Evolutionary conservation across 1,140 invertebrate species (phyloP), one percentile per base, ranked within the genome.

Genomic region (Matsumurasca onukii): DNA sequence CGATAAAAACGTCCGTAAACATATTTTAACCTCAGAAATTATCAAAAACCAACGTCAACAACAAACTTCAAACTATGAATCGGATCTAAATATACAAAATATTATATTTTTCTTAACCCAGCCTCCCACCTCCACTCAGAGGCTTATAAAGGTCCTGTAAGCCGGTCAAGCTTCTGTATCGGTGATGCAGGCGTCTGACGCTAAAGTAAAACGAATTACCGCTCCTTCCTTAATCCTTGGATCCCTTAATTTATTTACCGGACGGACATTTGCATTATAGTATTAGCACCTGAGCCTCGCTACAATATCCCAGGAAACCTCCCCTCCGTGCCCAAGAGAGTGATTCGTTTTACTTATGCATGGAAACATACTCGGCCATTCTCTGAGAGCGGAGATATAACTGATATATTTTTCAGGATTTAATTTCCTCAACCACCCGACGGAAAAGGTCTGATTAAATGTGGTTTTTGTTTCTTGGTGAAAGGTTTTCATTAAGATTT

Each of bases 161-260:
- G n/a, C n/a, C n/a, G n/a, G n/a, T n/a, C n/a, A n/a, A n/a, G n/a
- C n/a, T n/a, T n/a, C n/a, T n/a, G n/a, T n/a, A n/a, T n/a, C n/a
- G n/a, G n/a, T n/a, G n/a, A n/a, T n/a, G n/a, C n/a, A n/a, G n/a
- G n/a, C n/a, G n/a, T n/a, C n/a, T n/a, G n/a, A n/a, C n/a, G n/a
- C n/a, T 22, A 59, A 59, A 59, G 55, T 59, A 59, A 59, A 59
- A 59, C 25, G 55, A 59, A 59, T 59, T 59, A 59, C 55, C 9
- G 55, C 55, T 59, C 30, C 55, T 59, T 59, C 55, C 55, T 59
- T 59, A 59, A 59, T 59, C 55, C 55, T 59, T 59, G 55, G 24
- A 59, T 59, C 55, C 55, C 25, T 59, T 59, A 59, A 59, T 59
- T 59, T 59, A 59, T 59, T 59, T 59, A 59, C 55, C 55, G 55